Base-by-base conservation (phyloP, 2,888 invertebrate genomes). In the Nemapogon koenigi region DNA sequence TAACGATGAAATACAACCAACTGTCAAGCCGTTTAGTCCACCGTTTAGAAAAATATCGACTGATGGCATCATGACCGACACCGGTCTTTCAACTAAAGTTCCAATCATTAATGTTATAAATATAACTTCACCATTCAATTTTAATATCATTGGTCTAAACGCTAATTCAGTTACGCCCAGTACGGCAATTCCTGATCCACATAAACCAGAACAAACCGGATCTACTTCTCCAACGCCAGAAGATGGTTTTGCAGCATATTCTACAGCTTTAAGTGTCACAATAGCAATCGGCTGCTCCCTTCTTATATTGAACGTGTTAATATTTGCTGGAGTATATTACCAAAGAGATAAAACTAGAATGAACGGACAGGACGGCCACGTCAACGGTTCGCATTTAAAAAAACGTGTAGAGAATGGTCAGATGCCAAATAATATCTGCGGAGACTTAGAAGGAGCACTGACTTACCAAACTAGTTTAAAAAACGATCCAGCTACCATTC, bases 281-380 rank as follows among this genome's bases (percentile, higher is more conserved):
- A 94, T 97, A 50, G 96, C 95, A 33, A 94, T 97, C 46, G 97
- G 97, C 26, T 94, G 95, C 58, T 94, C 94, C 3, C 71, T 97
- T 41, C 82, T 97, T 15, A 93, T 96, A 52, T 78, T 97, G 3
- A 97, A 97, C 60, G 91, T 96, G 31, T 76, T 96, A 17, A 94
- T 97, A 56, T 96, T 96, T 59, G 95, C 95, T 38, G 95, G 94
- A 3, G 93, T 96, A 1, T 96, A 95, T 62, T 96, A 96, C 59
- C 95, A 96, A 58, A 81, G 92, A 38, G 92, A 92, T 57, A 92
- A 92, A 62, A 89, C 89, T 44, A 82, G 89, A 47, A 84, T 89
- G 78, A 76, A 87, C 43, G 82, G 81, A 8, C 81, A 81, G 51
- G 81, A 79, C 6, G 75, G 72, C 15, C 81, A 79, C 41, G 61